Conservation (phyloP, 1,140 invertebrate genomes). For the Bombus picipes region DNA sequence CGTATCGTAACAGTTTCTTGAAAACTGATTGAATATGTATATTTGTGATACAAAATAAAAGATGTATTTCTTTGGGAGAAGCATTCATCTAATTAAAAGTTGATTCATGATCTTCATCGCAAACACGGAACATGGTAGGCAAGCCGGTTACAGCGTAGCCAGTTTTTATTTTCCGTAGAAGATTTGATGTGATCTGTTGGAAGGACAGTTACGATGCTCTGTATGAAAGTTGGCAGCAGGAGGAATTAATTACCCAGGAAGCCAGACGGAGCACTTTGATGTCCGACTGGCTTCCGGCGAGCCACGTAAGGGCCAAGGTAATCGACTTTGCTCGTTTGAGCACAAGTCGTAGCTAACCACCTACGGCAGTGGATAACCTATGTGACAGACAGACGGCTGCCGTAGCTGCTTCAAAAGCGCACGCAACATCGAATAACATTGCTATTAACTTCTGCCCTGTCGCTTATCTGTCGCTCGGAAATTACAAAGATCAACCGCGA, state of each 20-base stretch:
- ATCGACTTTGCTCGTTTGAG: conserved; percentile 71
- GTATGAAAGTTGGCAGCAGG: conserved; percentile 50
- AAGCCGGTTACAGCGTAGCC: not conserved
- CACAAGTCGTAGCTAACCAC: conserved; percentile 55
- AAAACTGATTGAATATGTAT: not conserved
- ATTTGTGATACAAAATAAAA: not conserved
- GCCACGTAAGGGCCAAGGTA: conserved; percentile 71
- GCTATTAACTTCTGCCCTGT: conserved; percentile 13
- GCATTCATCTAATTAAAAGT: conserved; percentile 3
- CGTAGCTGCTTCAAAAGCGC: conserved; percentile 26
- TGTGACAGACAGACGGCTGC: conserved; percentile 39
- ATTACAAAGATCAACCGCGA: conserved; percentile 5
- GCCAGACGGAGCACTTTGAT: conserved; percentile 72
- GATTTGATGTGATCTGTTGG: conserved; percentile 23
- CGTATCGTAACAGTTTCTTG: not conserved
- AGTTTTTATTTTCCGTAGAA: not conserved
- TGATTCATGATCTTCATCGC: conserved; percentile 4
- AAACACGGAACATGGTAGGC: not conserved
- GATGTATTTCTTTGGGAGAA: not conserved
- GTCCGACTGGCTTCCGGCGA: conserved; percentile 71
- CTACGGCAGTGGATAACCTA: conserved; percentile 58
- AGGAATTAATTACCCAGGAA: conserved; percentile 76
- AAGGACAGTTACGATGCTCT: conserved; percentile 28
- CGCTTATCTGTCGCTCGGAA: not conserved
- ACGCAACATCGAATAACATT: conserved; percentile 43